phyloP scores from a whole-genome alignment of 1,140 invertebrate genomes.

The Diplogasteroides magnus region DNA sequence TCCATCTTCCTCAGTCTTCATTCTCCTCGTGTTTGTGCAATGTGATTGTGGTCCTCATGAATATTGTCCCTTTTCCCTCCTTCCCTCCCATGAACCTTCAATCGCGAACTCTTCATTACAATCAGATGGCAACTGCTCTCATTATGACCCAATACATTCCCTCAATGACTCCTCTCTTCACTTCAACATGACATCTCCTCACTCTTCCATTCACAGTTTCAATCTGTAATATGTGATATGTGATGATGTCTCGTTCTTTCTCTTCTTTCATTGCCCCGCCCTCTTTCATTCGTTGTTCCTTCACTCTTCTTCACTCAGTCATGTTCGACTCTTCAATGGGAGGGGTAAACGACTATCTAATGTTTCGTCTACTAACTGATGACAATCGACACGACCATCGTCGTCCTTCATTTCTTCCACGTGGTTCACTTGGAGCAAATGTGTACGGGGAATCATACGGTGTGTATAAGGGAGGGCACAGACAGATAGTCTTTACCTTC shows the following conservation, averaged over 20 bases:
- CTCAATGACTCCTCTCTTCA: no score
- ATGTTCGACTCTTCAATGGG: conserved; percentile 28
- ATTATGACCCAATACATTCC: no score
- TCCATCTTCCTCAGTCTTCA: no score
- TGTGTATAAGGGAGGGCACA: conserved; percentile 9
- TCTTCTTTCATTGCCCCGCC: neutral
- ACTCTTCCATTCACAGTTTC: neutral
- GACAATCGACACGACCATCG: conserved; percentile 20
- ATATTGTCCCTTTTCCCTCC: no score
- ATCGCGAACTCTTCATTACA: no score
- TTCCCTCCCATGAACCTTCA: no score
- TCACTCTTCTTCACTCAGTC: neutral
- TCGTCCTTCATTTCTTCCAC: conserved; percentile 4
- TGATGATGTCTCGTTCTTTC: neutral
- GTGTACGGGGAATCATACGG: neutral
- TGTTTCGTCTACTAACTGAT: conserved; percentile 35
- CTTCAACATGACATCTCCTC: neutral
- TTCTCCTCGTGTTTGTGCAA: no score
- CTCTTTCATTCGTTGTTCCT: neutral
- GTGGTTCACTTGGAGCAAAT: neutral
- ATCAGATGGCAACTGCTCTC: no score
- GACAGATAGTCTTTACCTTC: neutral
- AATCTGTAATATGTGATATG: neutral
- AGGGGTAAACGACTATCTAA: conserved; percentile 36
- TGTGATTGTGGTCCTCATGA: no score